A percentile compares a stretch with the other conserved stretches of the same genome.
These are phyloP conservation scores for Torymus tubicola DNA, from an alignment of 2,888 invertebrate genomes.

Conservation along the genomic window DNA sequence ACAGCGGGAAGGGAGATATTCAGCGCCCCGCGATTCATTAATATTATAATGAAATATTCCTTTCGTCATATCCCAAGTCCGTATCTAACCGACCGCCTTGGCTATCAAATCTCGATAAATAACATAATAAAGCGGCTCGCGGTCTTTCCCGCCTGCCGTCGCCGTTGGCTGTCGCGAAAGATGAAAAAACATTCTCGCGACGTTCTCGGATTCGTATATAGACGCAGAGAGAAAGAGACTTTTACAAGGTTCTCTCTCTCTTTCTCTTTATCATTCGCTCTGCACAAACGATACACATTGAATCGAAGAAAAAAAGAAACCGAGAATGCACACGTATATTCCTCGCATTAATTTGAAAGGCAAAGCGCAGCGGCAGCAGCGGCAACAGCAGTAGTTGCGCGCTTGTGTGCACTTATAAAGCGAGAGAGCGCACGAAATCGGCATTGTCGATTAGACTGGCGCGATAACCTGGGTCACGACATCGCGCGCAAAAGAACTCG, in stretches of 20 bases:
- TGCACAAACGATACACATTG: conserved; percentile 12
- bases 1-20: not conserved
- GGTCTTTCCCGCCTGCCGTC: no score
- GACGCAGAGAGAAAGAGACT: no score
- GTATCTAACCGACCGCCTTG: no score
- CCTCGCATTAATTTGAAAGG: conserved; percentile 45
- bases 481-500: not conserved
- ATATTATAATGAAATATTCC: conserved; percentile 2
- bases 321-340: conserved; percentile 3
- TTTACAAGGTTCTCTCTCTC: not conserved
- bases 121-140: no score
- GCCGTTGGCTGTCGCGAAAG: no score
- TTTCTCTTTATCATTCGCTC: not conserved
- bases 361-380: conserved; percentile 14
- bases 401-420: conserved; percentile 34
- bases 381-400: no score
- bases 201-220: no score
- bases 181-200: no score
- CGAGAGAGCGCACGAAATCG: conserved; percentile 43
- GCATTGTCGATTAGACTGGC: conserved; percentile 48
- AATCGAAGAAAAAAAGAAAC: not conserved
- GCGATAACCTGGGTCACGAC: conserved; percentile 55
- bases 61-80: not conserved
- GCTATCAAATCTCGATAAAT: no score
- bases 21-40: conserved; percentile 1